Percentiles rank a stretch among this genome's conserved stretches.
phyloP scores from a whole-genome alignment of 2,113 vertebrate species.

The Ancistrus triradiatus region DNA sequence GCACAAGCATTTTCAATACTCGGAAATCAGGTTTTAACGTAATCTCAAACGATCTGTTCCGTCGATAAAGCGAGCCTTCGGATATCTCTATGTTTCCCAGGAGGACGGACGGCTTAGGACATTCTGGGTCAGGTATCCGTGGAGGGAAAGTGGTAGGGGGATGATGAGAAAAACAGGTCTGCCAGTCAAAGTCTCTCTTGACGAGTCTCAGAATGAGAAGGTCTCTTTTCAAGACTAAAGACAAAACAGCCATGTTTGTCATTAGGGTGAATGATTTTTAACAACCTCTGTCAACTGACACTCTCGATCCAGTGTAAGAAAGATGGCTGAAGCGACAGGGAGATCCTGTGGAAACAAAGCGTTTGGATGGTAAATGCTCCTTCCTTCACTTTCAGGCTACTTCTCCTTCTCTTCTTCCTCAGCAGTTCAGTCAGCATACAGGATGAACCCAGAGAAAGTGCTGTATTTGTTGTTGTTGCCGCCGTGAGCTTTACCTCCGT shows the following conservation, averaged over 20 bases:
- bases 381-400: too few relatives aligned
- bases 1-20: constrained; percentile 13
- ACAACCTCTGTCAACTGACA: background rate
- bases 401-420: constrained; percentile 19
- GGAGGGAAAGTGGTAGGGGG: constrained; percentile 60
- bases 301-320: constrained; percentile 44
- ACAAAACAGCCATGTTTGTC: constrained; percentile 16
- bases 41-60: constrained; percentile 15
- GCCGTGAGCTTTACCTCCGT: constrained; percentile 94
- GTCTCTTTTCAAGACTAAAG: background rate
- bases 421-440: constrained; percentile 87
- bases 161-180: constrained; percentile 53
- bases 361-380: constrained; percentile 47
- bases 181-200: constrained; percentile 11
- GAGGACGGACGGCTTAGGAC: too few relatives aligned
- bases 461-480: constrained; percentile 99
- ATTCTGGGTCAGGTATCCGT: too few relatives aligned
- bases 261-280: constrained; percentile 6
- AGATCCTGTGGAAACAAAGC: constrained; percentile 45
- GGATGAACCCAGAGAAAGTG: constrained; percentile 98
- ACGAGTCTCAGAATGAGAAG: constrained; percentile 18
- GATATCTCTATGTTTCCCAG: too few relatives aligned
- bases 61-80: constrained; percentile 39
- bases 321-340: constrained; percentile 62
- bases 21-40: constrained; percentile 11